Percentiles rank a stretch among this genome's conserved stretches.
These are phyloP conservation scores for Pardalotus punctatus DNA, from an alignment of 2,113 vertebrate species.

Conservation along the genomic window DNA sequence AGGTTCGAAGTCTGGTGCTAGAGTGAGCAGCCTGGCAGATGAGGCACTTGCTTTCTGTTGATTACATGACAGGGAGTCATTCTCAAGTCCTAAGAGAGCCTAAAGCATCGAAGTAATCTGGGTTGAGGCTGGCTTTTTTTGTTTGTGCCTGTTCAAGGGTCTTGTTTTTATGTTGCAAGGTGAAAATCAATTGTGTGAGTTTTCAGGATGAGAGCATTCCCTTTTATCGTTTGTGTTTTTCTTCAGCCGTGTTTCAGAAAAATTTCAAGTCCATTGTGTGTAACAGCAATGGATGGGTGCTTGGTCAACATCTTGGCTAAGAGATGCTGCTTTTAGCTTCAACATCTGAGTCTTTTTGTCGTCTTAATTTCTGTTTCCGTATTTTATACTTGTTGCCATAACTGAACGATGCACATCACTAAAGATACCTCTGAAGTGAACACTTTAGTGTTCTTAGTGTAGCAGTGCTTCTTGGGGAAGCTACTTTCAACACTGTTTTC, in stretches of 20 bases:
- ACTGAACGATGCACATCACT: not conserved
- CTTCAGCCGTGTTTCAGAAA: not conserved
- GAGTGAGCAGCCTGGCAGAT: not conserved
- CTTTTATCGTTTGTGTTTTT: not conserved
- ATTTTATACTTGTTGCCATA: not conserved
- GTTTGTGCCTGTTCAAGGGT: not conserved
- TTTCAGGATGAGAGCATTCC: not conserved
- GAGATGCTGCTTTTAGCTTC: not conserved
- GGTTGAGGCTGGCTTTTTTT: not conserved
- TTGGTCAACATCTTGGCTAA: not conserved
- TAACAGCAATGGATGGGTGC: not conserved
- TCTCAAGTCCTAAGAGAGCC: not conserved
- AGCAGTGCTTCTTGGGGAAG: not conserved
- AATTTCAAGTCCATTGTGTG: not conserved
- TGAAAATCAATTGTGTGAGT: not conserved
- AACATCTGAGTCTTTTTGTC: not conserved
- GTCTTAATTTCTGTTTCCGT: not conserved
- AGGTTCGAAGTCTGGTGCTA: not conserved
- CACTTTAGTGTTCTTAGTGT: not conserved
- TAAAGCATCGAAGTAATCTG: not conserved
- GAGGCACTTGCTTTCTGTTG: not conserved
- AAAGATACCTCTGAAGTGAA: not conserved
- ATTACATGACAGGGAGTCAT: fast-evolving
- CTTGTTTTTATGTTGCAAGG: not conserved
- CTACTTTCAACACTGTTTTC: not conserved